Percentiles rank a stretch among this genome's conserved stretches.
Conservation (phyloP, 2,113 vertebrate genomes). For the Tinamus guttatus region DNA sequence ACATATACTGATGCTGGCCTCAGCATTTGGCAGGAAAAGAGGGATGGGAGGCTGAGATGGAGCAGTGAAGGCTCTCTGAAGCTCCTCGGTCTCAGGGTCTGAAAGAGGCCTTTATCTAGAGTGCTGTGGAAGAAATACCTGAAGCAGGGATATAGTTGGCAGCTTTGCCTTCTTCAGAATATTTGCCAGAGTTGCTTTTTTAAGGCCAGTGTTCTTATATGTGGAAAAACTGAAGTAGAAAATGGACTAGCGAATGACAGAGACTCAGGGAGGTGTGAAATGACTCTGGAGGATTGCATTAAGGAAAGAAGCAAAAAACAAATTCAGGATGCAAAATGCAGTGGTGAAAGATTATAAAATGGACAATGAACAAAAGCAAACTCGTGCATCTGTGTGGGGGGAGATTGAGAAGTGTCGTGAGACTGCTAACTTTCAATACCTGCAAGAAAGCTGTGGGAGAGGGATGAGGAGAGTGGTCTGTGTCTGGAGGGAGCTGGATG, state of each 20-base stretch:
- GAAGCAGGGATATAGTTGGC: background rate
- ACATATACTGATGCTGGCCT: background rate
- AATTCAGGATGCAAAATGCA: background rate
- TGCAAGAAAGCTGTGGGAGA: background rate
- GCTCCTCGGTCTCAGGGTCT: background rate
- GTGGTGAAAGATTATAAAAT: background rate
- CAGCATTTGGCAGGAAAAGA: background rate
- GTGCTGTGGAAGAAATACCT: fast-evolving
- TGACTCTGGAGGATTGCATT: background rate
- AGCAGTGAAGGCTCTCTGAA: background rate
- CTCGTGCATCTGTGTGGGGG: background rate
- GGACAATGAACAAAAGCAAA: background rate
- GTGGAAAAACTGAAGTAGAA: background rate
- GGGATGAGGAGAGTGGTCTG: background rate
- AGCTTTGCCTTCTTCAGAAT: background rate
- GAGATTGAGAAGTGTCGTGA: background rate
- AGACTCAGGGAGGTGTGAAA: background rate
- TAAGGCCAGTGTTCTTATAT: background rate
- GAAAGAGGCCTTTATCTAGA: background rate
- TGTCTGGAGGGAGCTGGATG: background rate
- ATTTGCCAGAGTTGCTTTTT: background rate
- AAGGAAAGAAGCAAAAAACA: background rate
- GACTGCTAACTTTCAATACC: background rate
- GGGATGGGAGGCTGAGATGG: background rate
- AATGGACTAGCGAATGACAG: background rate